These are phyloP conservation scores for Geopemphigus sp. DNA, from an alignment of 1,140 invertebrate genomes.

Conservation along the genomic window DNA sequence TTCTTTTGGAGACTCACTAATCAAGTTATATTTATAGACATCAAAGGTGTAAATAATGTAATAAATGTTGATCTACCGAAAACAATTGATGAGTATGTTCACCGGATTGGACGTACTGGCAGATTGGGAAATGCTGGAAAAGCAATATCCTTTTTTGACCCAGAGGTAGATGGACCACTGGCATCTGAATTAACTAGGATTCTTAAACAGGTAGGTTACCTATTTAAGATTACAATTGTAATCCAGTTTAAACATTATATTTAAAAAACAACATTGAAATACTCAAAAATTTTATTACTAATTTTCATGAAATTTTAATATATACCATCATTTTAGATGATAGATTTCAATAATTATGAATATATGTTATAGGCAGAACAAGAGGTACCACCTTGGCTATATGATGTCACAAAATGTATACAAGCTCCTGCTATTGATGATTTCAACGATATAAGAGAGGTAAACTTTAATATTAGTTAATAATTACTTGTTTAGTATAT, in stretches of 20 bases:
- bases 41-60: slow-evolving; percentile 95
- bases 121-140: slow-evolving; percentile 77
- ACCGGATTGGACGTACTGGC: slow-evolving; percentile 95
- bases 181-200: slow-evolving; percentile 48
- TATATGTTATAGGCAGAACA: slow-evolving; percentile 45
- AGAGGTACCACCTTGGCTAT: slow-evolving; percentile 35
- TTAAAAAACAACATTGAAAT: too few species aligned
- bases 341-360: too few species aligned
- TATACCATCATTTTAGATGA: not conserved
- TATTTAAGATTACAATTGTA: not conserved
- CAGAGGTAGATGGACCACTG: slow-evolving; percentile 15
- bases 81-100: slow-evolving; percentile 96
- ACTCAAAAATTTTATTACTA: not conserved
- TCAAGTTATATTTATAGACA: slow-evolving; percentile 63
- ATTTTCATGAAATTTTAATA: not conserved
- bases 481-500: not conserved
- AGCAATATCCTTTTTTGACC: slow-evolving; percentile 51
- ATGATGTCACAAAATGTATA: not conserved
- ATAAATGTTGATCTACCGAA: slow-evolving; percentile 96
- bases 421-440: not conserved
- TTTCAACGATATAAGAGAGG: slow-evolving; percentile 40
- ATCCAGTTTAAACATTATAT: not conserved
- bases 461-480: not conserved
- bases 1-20: slow-evolving; percentile 52
- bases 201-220: slow-evolving; percentile 45